Percentiles rank a stretch among this genome's conserved stretches.
phyloP scores from a whole-genome alignment of 2,113 vertebrate species.

The Poeciliopsis turrubarensis region DNA sequence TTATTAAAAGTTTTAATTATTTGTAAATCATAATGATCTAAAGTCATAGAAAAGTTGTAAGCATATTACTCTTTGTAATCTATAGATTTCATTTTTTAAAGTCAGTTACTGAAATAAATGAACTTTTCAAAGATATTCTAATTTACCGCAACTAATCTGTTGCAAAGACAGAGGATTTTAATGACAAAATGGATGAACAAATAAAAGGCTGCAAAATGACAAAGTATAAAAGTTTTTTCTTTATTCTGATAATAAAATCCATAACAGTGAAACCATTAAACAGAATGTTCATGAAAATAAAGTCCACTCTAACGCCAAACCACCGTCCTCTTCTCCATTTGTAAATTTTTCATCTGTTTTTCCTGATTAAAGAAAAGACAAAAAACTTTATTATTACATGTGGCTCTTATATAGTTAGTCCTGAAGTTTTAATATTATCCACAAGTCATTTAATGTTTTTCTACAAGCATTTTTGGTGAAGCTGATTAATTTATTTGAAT shows the following conservation, averaged over 20 bases:
- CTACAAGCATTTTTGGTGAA: neutral
- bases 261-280: conserved; percentile 12
- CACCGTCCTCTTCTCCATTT: conserved; percentile 8
- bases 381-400: neutral
- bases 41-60: neutral
- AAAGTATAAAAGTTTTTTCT: conserved; percentile 42
- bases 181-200: neutral
- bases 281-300: neutral
- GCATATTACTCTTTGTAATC: neutral
- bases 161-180: neutral
- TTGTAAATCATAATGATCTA: neutral
- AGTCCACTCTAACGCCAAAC: neutral
- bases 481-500: neutral
- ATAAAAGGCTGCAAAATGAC: neutral
- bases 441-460: neutral
- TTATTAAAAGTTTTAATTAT: neutral
- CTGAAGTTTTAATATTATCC: neutral
- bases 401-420: neutral
- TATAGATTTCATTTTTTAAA: neutral
- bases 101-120: neutral
- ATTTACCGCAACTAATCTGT: neutral
- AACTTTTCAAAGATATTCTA: neutral
- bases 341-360: conserved; percentile 36
- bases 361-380: conserved; percentile 44
- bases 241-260: conserved; percentile 34